Evolutionary conservation across 2,797 vertebrate genomes (phyloP), one percentile per base, ranked within the genome.

Genomic region (Malacoctenus gilli): DNA sequence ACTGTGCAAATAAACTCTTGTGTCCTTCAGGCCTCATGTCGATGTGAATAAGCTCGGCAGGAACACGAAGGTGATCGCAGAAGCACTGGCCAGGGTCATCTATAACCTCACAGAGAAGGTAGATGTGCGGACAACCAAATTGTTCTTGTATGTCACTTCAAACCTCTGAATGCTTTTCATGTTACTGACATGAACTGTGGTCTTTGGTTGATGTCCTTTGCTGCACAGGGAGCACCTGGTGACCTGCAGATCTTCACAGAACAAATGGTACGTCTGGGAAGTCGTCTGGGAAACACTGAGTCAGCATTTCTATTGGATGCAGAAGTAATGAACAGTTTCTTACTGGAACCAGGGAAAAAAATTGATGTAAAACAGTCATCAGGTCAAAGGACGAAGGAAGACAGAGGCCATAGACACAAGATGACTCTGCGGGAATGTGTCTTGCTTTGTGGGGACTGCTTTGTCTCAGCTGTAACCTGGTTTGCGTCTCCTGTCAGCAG

Each of bases 71-170:
- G 89, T 99, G 75, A 91, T 99, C 0, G 95, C 96, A 0, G 97
- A 99, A 67, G 94, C 95, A 0, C 84, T 99, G 50, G 96, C 97
- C 0, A 92, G 96, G 23, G 95, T 98, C 36, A 91, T 99, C 80
- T 99, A 99, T 86, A 99, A 99, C 85, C 91, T 99, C 44, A 98
- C 97, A 0, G 95, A 97, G 58, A 99, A 99, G 94, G 97, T 99
- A 63, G 15, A 31, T 41, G 49, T 47, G 8, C 7, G n/a, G n/a
- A n/a, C n/a, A n/a, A n/a, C n/a, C n/a, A n/a, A n/a, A n/a, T n/a
- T n/a, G n/a, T n/a, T n/a, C n/a, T n/a, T n/a, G n/a, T n/a, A n/a
- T n/a, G n/a, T n/a, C n/a, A n/a, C n/a, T n/a, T n/a, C n/a, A n/a
- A n/a, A n/a, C n/a, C n/a, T n/a, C n/a, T n/a, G n/a, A n/a, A n/a